Evolutionary conservation across 2,113 vertebrate species (phyloP).

Genomic region (Oriolus oriolus): DNA sequence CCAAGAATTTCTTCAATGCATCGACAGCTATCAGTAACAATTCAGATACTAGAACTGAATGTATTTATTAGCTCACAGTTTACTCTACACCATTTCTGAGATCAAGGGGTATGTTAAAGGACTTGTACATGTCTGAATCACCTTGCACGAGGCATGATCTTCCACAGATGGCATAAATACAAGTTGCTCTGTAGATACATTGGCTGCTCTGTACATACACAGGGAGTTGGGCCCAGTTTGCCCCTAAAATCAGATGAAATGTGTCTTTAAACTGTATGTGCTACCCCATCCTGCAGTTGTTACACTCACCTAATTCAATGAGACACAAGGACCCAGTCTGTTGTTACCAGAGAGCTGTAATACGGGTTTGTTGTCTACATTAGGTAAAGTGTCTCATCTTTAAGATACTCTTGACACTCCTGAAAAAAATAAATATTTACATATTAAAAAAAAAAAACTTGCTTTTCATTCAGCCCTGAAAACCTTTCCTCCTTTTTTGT

Average conservation of each 20-base stretch:
- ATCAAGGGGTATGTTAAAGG: background rate
- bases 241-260: background rate
- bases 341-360: background rate
- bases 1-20: background rate
- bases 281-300: too few relatives aligned
- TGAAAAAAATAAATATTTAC: background rate
- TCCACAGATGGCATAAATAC: background rate
- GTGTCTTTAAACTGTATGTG: background rate
- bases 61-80: background rate
- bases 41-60: background rate
- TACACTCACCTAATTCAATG: background rate
- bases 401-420: background rate
- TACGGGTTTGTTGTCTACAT: background rate
- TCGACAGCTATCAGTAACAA: background rate
- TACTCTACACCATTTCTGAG: background rate
- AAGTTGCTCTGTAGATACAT: background rate
- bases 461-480: background rate
- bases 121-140: background rate
- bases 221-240: background rate
- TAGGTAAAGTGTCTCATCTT: background rate
- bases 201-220: background rate
- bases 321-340: background rate
- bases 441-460: background rate
- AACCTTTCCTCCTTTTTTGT: background rate
- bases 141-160: background rate